Evolutionary conservation across 2,888 invertebrate genomes (phyloP).

Genomic region (Argyresthia albistria): DNA sequence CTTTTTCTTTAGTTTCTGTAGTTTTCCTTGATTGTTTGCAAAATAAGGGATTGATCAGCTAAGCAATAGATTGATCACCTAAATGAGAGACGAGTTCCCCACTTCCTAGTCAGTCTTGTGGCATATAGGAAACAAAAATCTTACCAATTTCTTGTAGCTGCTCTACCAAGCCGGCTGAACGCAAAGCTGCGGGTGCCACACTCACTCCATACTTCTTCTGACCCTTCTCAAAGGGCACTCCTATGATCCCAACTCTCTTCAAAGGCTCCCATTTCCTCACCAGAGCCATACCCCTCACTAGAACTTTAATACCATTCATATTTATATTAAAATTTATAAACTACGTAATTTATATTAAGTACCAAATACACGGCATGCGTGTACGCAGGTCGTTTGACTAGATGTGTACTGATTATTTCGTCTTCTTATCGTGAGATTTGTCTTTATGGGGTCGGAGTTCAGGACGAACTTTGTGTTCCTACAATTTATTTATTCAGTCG

Average conservation of each 20-base stretch:
- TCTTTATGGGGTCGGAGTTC: slow-evolving; percentile 27
- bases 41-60: no score
- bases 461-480: slow-evolving; percentile 6
- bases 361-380: no score
- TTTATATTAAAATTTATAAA: slow-evolving; percentile 10
- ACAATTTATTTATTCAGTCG: no score
- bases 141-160: slow-evolving; percentile 75
- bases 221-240: slow-evolving; percentile 87
- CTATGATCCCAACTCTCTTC: slow-evolving; percentile 78
- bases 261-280: slow-evolving; percentile 36
- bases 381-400: background rate
- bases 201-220: slow-evolving; percentile 82
- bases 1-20: no score
- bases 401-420: slow-evolving; percentile 11
- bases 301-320: slow-evolving; percentile 46
- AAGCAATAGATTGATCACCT: no score
- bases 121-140: background rate
- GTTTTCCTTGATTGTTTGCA: no score
- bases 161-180: slow-evolving; percentile 75
- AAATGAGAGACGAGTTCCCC: no score
- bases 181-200: slow-evolving; percentile 77
- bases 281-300: slow-evolving; percentile 36
- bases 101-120: no score
- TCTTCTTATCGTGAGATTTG: background rate
- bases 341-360: no score